Evolutionary conservation across 2,113 vertebrate species (phyloP).

Genomic region (Ia io): DNA sequence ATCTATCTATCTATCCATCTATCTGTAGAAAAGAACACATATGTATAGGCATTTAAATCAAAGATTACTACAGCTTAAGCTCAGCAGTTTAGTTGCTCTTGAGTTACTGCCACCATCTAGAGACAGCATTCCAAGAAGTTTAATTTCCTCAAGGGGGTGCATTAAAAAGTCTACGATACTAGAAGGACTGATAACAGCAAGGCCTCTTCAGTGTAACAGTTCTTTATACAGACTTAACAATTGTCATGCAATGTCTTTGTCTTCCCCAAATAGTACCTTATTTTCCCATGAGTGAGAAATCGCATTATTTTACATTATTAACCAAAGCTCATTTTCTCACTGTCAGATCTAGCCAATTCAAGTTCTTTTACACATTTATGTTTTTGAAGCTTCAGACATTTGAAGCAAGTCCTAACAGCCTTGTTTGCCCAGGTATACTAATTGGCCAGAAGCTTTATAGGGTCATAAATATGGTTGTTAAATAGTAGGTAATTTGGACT

Average conservation of each 20-base stretch:
- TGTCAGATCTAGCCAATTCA: not conserved
- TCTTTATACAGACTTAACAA: not conserved
- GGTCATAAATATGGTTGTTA: not conserved
- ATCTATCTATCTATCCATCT: not conserved
- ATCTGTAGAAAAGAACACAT: not conserved
- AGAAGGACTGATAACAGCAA: not conserved
- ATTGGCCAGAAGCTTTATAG: not conserved
- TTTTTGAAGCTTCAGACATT: slow-evolving; percentile 25
- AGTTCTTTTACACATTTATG: not conserved
- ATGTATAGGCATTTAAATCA: not conserved
- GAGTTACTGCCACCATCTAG: not conserved
- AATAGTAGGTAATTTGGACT: not conserved
- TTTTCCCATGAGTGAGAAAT: not conserved
- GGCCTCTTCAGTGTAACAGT: not conserved
- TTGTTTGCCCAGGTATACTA: not conserved
- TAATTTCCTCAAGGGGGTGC: not conserved
- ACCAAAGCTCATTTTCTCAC: not conserved
- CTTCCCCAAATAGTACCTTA: not conserved
- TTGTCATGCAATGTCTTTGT: not conserved
- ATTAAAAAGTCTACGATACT: not conserved
- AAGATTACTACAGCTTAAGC: not conserved
- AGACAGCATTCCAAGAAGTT: not conserved
- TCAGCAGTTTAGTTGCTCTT: not conserved
- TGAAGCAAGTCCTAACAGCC: not conserved
- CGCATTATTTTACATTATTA: not conserved